Evolutionary conservation across 1,140 invertebrate genomes (phyloP).

Genomic region (Phymastichus coffea): DNA sequence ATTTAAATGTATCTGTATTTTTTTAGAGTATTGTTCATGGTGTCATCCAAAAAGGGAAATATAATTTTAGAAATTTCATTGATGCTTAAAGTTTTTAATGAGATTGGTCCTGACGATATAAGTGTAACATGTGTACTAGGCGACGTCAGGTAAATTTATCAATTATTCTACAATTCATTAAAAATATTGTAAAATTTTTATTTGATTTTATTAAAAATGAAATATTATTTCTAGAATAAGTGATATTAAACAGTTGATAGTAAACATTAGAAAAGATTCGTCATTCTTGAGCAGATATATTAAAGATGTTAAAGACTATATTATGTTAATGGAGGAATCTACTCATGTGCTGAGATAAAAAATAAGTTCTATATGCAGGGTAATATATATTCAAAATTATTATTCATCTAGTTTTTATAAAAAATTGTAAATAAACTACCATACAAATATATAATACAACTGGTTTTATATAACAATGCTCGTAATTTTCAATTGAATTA

Average conservation of each 20-base stretch:
- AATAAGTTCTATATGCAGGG: too few species aligned
- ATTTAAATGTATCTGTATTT: slow-evolving; percentile 6
- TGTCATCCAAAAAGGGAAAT: slow-evolving; percentile 30
- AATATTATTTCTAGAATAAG: slow-evolving; percentile 34
- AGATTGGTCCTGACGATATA: slow-evolving; percentile 35
- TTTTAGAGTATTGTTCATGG: slow-evolving; percentile 39
- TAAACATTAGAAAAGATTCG: slow-evolving; percentile 39
- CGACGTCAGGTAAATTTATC: slow-evolving; percentile 36
- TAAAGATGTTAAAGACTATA: slow-evolving; percentile 39
- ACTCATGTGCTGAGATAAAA: too few species aligned
- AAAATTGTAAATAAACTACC: slow-evolving; percentile 21
- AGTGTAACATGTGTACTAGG: slow-evolving; percentile 35
- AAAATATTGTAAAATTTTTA: background rate
- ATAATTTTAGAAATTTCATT: slow-evolving; percentile 39
- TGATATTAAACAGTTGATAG: slow-evolving; percentile 38
- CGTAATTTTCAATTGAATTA: too few species aligned
- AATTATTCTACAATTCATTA: background rate
- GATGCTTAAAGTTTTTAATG: slow-evolving; percentile 36
- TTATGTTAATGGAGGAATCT: slow-evolving; percentile 38
- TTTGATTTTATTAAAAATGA: slow-evolving; percentile 9
- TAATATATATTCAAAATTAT: background rate
- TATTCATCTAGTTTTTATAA: background rate
- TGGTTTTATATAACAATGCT: too few species aligned
- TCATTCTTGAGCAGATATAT: slow-evolving; percentile 41
- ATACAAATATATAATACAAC: slow-evolving; percentile 1